Conservation (phyloP, 2,797 vertebrate genomes). For the Ptychobarbus kaznakovi region DNA sequence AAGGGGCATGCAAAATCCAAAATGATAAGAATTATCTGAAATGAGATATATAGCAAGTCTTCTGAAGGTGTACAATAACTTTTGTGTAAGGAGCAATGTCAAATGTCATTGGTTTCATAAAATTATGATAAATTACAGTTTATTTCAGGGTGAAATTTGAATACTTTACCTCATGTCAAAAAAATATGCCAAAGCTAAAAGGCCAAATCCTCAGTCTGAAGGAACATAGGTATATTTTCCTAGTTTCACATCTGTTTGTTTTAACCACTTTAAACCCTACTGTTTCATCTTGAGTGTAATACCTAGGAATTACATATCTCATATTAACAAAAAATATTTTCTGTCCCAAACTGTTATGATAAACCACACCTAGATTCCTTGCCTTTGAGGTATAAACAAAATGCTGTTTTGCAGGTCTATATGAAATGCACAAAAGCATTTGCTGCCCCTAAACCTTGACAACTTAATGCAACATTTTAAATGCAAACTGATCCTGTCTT, state of each 20-base stretch:
- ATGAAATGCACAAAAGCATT: constrained; percentile 21
- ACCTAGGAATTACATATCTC: not conserved
- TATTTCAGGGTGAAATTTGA: not conserved
- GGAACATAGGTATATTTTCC: not conserved
- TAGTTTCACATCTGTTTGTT: constrained; percentile 3
- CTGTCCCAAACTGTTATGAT: not conserved
- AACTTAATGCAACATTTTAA: constrained; percentile 21
- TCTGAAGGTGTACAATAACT: not conserved
- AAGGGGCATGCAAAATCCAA: not conserved
- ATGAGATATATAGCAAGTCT: not conserved
- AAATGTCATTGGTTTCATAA: not conserved
- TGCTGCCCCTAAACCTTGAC: constrained; percentile 20
- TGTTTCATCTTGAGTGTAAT: not conserved
- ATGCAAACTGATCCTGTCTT: constrained; percentile 19
- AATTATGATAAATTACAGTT: not conserved
- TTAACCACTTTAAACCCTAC: not conserved
- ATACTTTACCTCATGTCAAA: constrained; percentile 11
- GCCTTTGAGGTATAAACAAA: constrained; percentile 17
- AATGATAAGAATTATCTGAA: not conserved
- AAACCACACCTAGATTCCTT: constrained; percentile 15
- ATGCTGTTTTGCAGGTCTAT: constrained; percentile 18
- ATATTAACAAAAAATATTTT: not conserved
- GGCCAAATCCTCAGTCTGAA: not conserved
- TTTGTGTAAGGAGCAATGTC: not conserved
- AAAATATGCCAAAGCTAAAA: constrained; percentile 9